Percentiles rank a stretch among this genome's conserved stretches.
phyloP scores from a whole-genome alignment of 2,113 vertebrate genomes.

The Oenanthe melanoleuca region DNA sequence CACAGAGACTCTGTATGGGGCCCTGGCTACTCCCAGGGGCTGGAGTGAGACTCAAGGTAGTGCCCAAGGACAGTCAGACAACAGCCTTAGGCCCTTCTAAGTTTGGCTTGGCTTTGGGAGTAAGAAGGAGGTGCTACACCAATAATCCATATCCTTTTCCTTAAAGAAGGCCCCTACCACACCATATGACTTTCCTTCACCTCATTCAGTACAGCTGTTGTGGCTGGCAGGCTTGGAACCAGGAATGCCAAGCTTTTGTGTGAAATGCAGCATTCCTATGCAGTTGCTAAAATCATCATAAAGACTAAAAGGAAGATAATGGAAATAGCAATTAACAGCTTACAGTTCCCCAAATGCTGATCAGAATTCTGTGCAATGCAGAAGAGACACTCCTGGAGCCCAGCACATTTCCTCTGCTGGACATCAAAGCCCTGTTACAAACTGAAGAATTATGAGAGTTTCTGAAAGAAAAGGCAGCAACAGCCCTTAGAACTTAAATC shows the following conservation, averaged over 20 bases:
- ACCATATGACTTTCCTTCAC: not conserved
- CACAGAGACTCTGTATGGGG: not conserved
- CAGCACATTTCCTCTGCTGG: not conserved
- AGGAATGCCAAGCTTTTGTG: not conserved
- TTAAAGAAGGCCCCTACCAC: not conserved
- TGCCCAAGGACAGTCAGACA: not conserved
- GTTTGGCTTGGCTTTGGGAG: not conserved
- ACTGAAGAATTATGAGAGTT: not conserved
- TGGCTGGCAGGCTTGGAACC: not conserved
- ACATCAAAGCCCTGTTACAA: not conserved
- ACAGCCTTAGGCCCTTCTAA: not conserved
- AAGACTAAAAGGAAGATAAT: not conserved
- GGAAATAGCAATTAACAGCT: not conserved
- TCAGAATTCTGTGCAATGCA: not conserved
- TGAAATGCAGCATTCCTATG: not conserved
- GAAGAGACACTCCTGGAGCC: not conserved
- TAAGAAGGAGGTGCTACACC: not conserved
- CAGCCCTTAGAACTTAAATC: not conserved
- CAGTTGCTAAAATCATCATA: constrained; percentile 11
- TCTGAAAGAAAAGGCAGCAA: not conserved
- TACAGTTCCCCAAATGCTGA: not conserved
- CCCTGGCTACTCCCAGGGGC: not conserved
- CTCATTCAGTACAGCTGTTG: not conserved
- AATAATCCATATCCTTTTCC: not conserved
- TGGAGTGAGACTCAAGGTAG: not conserved